Percentiles rank a stretch among this genome's conserved stretches.
Conservation (phyloP, 1,140 invertebrate species). For the Zaprionus camerounensis region DNA sequence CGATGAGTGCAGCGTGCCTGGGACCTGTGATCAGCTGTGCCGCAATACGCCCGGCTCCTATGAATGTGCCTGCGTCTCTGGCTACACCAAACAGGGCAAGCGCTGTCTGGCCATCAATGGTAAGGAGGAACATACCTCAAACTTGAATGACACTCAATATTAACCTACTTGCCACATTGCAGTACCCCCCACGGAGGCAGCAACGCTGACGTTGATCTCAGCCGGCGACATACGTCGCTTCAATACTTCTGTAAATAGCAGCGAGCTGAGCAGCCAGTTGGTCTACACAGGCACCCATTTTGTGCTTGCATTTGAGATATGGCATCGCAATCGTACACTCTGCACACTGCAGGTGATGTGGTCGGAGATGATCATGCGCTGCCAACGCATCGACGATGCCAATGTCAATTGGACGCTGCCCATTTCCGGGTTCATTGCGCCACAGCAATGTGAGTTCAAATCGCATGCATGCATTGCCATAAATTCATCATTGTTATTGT, state of each 20-base stretch:
- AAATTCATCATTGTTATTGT: not conserved
- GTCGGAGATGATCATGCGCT: constrained; percentile 84
- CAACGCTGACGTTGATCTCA: constrained; percentile 65
- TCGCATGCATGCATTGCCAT: not conserved
- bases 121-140: constrained; percentile 76
- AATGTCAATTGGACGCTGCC: constrained; percentile 86
- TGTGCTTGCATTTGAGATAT: constrained; percentile 72
- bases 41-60: constrained; percentile 89
- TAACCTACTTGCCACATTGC: not conserved
- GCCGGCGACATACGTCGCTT: constrained; percentile 59
- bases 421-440: constrained; percentile 82
- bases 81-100: constrained; percentile 87
- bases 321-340: constrained; percentile 87
- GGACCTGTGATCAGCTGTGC: constrained; percentile 92
- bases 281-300: constrained; percentile 36
- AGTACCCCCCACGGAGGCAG: constrained; percentile 68
- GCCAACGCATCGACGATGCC: constrained; percentile 87
- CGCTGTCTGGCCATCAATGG: constrained; percentile 89
- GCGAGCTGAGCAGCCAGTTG: not conserved
- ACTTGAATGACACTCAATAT: not conserved
- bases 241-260: constrained; percentile 47
- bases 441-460: constrained; percentile 73
- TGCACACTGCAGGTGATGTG: constrained; percentile 89
- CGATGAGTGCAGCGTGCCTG: constrained; percentile 90
- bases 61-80: constrained; percentile 90